phyloP scores from a whole-genome alignment of 37 sponge, comb jelly and placozoan species.

The Cliona cf. orientalis region DNA sequence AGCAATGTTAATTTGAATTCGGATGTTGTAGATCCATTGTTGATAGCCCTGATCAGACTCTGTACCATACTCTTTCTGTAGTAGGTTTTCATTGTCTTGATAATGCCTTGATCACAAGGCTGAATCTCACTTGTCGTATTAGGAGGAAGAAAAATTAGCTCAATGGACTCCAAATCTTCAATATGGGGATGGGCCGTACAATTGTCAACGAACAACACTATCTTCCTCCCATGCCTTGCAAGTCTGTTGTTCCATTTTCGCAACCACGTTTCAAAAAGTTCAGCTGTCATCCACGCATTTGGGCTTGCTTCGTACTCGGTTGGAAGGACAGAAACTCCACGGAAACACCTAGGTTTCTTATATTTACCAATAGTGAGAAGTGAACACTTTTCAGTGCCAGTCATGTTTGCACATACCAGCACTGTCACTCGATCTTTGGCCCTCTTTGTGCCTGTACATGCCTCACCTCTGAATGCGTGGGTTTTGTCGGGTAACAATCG shows the following conservation, averaged over 20 bases:
- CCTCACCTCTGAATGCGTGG: constrained; percentile 14
- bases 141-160: constrained; percentile 29
- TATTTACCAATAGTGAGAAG: constrained; percentile 28
- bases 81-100: constrained; percentile 10
- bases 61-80: constrained; percentile 29
- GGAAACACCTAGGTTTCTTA: constrained; percentile 36
- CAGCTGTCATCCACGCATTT: constrained; percentile 45
- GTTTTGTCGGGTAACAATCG: constrained; percentile 33
- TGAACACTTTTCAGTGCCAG: constrained; percentile 40
- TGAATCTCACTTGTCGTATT: constrained; percentile 36
- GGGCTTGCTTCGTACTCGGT: constrained; percentile 23
- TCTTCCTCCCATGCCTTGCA: background rate
- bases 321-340: constrained; percentile 17
- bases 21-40: constrained; percentile 2
- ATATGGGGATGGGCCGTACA: constrained; percentile 35
- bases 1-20: constrained; percentile 24
- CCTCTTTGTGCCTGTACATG: constrained; percentile 25
- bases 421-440: constrained; percentile 26
- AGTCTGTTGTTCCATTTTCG: background rate
- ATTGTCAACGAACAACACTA: constrained; percentile 35
- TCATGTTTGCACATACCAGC: constrained; percentile 48
- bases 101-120: constrained; percentile 40
- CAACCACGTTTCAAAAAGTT: constrained; percentile 30
- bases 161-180: background rate
- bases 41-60: constrained; percentile 1